Conservation (phyloP, 37 sponge, comb jelly and placozoan genomes). For the Cliona cf. orientalis region DNA sequence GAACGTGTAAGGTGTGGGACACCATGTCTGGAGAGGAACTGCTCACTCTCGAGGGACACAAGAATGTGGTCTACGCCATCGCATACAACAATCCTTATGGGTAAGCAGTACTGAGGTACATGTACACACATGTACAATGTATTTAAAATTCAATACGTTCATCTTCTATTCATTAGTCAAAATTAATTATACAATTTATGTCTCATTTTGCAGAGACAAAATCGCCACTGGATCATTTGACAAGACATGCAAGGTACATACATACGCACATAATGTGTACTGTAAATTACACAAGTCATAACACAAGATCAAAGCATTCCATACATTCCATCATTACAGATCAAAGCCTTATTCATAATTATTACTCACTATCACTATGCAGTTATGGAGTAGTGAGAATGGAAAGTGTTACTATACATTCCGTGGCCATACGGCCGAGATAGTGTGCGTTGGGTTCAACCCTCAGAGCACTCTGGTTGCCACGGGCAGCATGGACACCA, state of each 20-base stretch:
- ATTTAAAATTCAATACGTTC: not conserved
- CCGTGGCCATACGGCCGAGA: slow-evolving; percentile 95
- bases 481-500: slow-evolving; percentile 98
- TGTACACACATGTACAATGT: not conserved
- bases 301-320: too few relatives aligned
- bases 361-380: too few relatives aligned
- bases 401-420: slow-evolving; percentile 94
- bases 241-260: slow-evolving; percentile 91
- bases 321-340: too few relatives aligned
- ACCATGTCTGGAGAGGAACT: slow-evolving; percentile 87
- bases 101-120: slow-evolving; percentile 28
- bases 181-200: not conserved
- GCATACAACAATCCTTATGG: slow-evolving; percentile 99
- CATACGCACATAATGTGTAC: too few relatives aligned
- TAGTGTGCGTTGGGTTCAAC: slow-evolving; percentile 91
- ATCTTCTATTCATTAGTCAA: not conserved
- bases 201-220: slow-evolving; percentile 87
- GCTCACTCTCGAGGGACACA: slow-evolving; percentile 94
- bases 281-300: too few relatives aligned
- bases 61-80: slow-evolving; percentile 97
- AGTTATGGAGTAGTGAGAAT: slow-evolving; percentile 94
- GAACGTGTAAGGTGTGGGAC: slow-evolving; percentile 99
- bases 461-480: slow-evolving; percentile 89
- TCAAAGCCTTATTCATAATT: too few relatives aligned
- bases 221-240: slow-evolving; percentile 99